A percentile compares a stretch with the other conserved stretches of the same genome.
These are phyloP conservation scores for Agrilus cyanescens DNA, from an alignment of 2,888 invertebrate species.

Conservation along the genomic window DNA sequence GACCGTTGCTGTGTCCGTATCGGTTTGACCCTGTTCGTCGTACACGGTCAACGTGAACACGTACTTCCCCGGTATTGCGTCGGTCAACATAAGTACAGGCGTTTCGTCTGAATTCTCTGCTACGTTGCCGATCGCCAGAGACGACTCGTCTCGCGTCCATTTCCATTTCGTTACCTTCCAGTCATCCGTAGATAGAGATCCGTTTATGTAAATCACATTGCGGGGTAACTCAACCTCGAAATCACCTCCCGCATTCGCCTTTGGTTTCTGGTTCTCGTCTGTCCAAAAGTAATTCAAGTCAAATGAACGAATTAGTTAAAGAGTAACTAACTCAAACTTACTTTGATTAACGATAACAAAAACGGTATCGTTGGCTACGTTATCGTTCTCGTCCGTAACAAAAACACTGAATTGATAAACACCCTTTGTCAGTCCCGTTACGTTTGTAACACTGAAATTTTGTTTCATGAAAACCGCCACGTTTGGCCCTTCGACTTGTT, in stretches of 20 bases:
- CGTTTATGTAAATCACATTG: constrained; percentile 69
- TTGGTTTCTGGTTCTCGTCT: constrained; percentile 84
- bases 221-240: constrained; percentile 64
- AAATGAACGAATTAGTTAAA: too few relatives aligned
- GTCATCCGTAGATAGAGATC: constrained; percentile 76
- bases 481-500: constrained; percentile 59
- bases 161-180: constrained; percentile 72
- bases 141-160: constrained; percentile 67
- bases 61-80: constrained; percentile 77
- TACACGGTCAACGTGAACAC: constrained; percentile 80
- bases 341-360: constrained; percentile 75
- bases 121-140: constrained; percentile 74
- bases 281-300: constrained; percentile 11
- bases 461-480: constrained; percentile 38
- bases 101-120: constrained; percentile 60
- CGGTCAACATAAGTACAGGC: constrained; percentile 67
- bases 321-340: constrained; percentile 36
- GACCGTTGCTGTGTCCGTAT: constrained; percentile 72
- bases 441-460: constrained; percentile 49
- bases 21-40: constrained; percentile 78
- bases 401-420: constrained; percentile 69
- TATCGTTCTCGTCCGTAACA: constrained; percentile 76
- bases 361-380: constrained; percentile 61
- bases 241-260: constrained; percentile 82
- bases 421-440: constrained; percentile 72